Base-by-base conservation (phyloP, 2,888 invertebrate genomes). In the Andrena marginata region DNA sequence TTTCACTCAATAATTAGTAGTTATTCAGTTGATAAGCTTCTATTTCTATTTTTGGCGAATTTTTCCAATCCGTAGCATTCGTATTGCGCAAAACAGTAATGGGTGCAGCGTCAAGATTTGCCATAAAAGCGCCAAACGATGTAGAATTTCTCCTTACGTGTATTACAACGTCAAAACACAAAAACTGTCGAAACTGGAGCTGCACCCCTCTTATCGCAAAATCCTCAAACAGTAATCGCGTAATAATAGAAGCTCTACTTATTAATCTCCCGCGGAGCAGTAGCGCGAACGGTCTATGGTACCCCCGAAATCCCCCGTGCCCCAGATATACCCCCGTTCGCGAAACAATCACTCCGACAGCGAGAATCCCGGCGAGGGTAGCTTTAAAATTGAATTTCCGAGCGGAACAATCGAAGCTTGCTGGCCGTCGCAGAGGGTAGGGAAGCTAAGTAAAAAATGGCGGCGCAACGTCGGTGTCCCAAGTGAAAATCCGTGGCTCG, bases 401-500 rank as follows among this genome's bases (percentile, higher is more conserved):
- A 10, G 23, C 63, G 35, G 60, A 73, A 65, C 73, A 31, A 73
- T 73, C 64, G 64, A 73, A 42, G n/a, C 63, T 7, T 7, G 35
- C 4, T n/a, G 16, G 59, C 20, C 42, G 56, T 16, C 5, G 20
- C 10, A 3, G n/a, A 13, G 2, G 23, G 26, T 1, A 54, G 20
- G 4, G 26, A 1, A 56, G 56, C 23, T 8, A 26, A 8, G 60
- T 4, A 2, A n/a, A 70, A 70, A 65, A 54, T n/a, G 23, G 16
- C 26, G 49, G 23, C 6, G 8, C 49, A 42, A 51, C 8, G 59
- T 49, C 13, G 51, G 51, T 1, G 71, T 80, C 80, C 81, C 80
- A 20, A 63, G 81, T 31, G 80, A 68, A 72, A 80, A 72, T 80
- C 63, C 49, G 1, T 10, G 33, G 20, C 13, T 23, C 13, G 54